These are phyloP conservation scores for Acrocephalus kingi DNA, from an alignment of 2,113 vertebrate species.

Conservation along the genomic window DNA sequence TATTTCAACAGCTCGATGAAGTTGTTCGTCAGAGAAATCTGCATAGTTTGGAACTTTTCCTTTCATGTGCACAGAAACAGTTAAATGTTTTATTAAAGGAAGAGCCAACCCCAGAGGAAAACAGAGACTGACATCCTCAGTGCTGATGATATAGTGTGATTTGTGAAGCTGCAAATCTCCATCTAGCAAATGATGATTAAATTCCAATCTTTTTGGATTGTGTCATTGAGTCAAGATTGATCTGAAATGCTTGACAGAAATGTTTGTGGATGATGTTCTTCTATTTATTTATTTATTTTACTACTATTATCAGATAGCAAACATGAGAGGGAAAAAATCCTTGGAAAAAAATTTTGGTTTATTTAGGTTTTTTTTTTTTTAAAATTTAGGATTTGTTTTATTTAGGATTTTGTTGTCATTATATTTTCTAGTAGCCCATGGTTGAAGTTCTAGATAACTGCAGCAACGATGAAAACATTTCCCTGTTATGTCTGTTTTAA, in stretches of 20 bases:
- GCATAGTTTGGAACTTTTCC: slow-evolving; percentile 81
- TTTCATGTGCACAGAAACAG: slow-evolving; percentile 84
- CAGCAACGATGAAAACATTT: background rate
- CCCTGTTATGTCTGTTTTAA: background rate
- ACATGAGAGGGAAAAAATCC: background rate
- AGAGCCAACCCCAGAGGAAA: slow-evolving; percentile 52
- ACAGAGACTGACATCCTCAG: background rate
- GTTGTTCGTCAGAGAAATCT: slow-evolving; percentile 76
- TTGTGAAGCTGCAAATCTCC: slow-evolving; percentile 15
- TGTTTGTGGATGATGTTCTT: background rate
- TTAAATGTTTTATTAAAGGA: slow-evolving; percentile 74
- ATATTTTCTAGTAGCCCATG: background rate
- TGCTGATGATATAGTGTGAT: background rate
- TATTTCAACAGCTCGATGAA: slow-evolving; percentile 75
- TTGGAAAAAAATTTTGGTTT: background rate
- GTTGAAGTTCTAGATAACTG: background rate
- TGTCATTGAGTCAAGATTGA: slow-evolving; percentile 5
- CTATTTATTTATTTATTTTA: slow-evolving; percentile 4
- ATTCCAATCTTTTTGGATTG: background rate
- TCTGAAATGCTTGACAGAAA: background rate
- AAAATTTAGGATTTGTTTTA: background rate
- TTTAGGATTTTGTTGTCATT: background rate
- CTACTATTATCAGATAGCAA: background rate
- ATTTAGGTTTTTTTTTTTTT: background rate
- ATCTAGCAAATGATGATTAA: background rate